Percentiles rank a stretch among this genome's conserved stretches.
Evolutionary conservation across 2,888 invertebrate genomes (phyloP).

Genomic region (Ophion slaviceki): DNA sequence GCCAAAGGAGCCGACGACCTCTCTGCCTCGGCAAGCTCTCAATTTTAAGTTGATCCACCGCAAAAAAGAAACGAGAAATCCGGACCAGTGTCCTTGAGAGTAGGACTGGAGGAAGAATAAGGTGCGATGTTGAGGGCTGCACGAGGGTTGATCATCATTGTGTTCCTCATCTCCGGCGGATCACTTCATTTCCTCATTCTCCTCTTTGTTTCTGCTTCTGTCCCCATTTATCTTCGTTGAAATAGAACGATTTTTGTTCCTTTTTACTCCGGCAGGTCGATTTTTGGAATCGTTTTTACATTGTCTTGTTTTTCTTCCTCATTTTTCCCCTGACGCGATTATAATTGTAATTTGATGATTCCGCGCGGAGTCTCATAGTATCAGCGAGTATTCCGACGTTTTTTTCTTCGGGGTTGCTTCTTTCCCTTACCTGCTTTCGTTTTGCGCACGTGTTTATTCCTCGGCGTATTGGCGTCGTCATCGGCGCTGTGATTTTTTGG

Average conservation of each 20-base stretch:
- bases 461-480: no score
- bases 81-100: no score
- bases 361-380: no score
- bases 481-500: not conserved
- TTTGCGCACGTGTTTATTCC: not conserved
- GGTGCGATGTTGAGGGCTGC: no score
- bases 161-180: not conserved
- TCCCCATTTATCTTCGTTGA: not conserved
- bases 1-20: constrained; percentile 3
- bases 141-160: not conserved
- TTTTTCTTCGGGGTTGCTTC: constrained; percentile 7
- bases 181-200: not conserved
- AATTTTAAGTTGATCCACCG: not conserved
- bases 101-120: no score
- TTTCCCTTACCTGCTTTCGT: constrained; percentile 47
- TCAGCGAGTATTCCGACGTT: no score
- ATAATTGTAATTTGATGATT: no score
- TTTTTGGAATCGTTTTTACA: no score
- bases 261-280: no score
- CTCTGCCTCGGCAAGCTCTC: not conserved
- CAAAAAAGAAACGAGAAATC: not conserved
- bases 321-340: no score
- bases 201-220: constrained; percentile 51
- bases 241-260: no score
- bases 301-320: no score